These are phyloP conservation scores for Noturus placidus DNA, from an alignment of 2,113 vertebrate species.

Conservation along the genomic window DNA sequence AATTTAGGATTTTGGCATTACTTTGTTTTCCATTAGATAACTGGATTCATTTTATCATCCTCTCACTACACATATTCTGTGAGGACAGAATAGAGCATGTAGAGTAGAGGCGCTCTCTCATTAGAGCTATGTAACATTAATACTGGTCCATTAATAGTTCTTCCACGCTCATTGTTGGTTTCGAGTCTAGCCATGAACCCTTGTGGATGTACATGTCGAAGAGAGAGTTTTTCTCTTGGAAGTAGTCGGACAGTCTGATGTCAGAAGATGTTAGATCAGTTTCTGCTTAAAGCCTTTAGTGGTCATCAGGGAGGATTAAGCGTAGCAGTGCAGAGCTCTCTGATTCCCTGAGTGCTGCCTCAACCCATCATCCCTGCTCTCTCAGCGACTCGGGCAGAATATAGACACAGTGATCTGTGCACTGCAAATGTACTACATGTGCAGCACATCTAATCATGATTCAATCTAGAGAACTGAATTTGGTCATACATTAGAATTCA, in stretches of 20 bases:
- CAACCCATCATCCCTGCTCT: conserved; percentile 51
- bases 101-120: background rate
- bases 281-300: conserved; percentile 62
- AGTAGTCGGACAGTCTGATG: conserved; percentile 61
- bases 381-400: conserved; percentile 27
- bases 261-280: conserved; percentile 68
- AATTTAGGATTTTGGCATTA: background rate
- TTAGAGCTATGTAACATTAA: conserved; percentile 28
- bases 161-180: conserved; percentile 2
- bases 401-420: conserved; percentile 8
- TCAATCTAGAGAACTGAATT: background rate
- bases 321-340: conserved; percentile 60
- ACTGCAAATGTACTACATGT: background rate
- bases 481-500: conserved; percentile 19
- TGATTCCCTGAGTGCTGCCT: conserved; percentile 52
- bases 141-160: conserved; percentile 31
- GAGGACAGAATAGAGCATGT: background rate
- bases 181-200: background rate
- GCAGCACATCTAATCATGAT: background rate
- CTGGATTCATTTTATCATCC: background rate
- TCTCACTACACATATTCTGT: background rate
- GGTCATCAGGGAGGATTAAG: conserved; percentile 64
- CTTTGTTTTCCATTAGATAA: conserved; percentile 33
- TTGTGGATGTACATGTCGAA: conserved; percentile 32
- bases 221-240: conserved; percentile 55